These are phyloP conservation scores for Novumbra hubbsi DNA, from an alignment of 2,797 vertebrate species.

Conservation along the genomic window DNA sequence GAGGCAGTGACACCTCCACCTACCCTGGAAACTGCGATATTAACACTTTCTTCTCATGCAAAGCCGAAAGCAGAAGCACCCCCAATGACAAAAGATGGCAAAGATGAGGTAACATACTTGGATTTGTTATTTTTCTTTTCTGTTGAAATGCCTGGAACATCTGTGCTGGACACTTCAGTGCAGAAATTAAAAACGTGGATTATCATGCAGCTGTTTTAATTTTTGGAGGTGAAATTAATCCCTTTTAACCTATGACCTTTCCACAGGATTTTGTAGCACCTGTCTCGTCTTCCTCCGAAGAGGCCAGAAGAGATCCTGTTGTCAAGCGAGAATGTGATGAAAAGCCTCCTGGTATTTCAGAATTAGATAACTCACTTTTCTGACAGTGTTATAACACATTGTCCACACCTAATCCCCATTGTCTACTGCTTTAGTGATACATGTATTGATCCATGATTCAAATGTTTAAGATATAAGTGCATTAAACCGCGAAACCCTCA, in stretches of 20 bases:
- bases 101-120: background rate
- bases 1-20: background rate
- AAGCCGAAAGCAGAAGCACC: background rate
- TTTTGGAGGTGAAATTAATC: background rate
- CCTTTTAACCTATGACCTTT: background rate
- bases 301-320: slow-evolving; percentile 35
- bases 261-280: slow-evolving; percentile 23
- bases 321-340: slow-evolving; percentile 36
- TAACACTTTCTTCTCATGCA: too few relatives aligned
- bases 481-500: too few relatives aligned
- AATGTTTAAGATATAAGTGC: too few relatives aligned
- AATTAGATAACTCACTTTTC: background rate
- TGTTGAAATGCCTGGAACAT: background rate
- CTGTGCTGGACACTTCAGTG: background rate
- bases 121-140: background rate
- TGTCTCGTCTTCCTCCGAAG: slow-evolving; percentile 42
- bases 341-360: slow-evolving; percentile 57
- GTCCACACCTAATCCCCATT: too few relatives aligned
- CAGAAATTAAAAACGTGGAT: background rate
- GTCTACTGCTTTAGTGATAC: too few relatives aligned
- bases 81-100: background rate
- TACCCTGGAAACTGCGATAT: background rate
- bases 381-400: background rate
- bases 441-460: too few relatives aligned
- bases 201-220: background rate